Base-by-base conservation (phyloP, 2,888 invertebrate genomes). In the Drosophila phalerata region DNA sequence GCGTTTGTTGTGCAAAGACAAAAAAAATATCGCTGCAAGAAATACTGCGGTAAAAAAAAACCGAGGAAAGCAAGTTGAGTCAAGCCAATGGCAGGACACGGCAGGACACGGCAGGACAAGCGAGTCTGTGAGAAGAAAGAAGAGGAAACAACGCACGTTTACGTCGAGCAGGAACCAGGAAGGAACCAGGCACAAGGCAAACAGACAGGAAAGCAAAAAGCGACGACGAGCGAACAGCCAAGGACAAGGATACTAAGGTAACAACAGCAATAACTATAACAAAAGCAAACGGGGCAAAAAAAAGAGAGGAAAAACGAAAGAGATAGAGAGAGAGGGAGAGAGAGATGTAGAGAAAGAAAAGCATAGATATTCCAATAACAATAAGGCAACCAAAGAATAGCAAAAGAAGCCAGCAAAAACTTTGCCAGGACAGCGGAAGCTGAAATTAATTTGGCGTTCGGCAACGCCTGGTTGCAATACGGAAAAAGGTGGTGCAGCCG, bases 131-230 rank as follows among this genome's bases (percentile, higher is more conserved):
- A 32, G 19, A 15, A 48, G 15, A 19, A 34, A 42, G 22, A 70
- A 55, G 56, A 69, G 88, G 88, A 88, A 86, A 89, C 88, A 80
- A 73, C 77, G 83, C 80, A 85, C 88, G 88, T 89, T 79, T 61
- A 87, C 67, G 89, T 79, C 68, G 71, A 89, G 82, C 89, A 89
- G 88, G 89, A 85, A 83, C 79, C 77, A 77, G 83, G 83, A 83
- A 83, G 72, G 75, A 77, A 75, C 61, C 73, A 70, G 73, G 81
- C 79, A 64, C 79, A 80, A 83, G 68, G 82, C 79, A 72, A 81
- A 86, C 88, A 72, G 66, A 84, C 88, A 84, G 88, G 86, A 84
- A 81, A 73, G 70, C 76, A 77, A 72, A 71, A 71, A 68, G 63
- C 65, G 49, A 43, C 53, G 58, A 72, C 87, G 73, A 78, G 65